These are phyloP conservation scores for Euwallacea fornicatus DNA, from an alignment of 1,140 invertebrate genomes.

Conservation along the genomic window DNA sequence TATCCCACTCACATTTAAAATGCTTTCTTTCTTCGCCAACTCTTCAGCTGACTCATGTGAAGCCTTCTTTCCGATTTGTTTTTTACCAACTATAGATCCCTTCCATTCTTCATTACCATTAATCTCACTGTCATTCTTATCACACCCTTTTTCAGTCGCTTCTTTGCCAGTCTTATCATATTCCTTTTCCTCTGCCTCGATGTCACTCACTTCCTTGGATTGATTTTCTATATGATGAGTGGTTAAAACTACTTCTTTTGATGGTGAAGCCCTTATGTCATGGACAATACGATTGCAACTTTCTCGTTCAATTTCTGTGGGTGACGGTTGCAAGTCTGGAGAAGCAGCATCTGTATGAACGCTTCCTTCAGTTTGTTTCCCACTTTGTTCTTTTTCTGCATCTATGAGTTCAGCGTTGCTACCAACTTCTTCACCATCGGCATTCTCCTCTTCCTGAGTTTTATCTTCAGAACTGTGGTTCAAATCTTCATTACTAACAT, in stretches of 20 bases:
- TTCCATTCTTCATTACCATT: slow-evolving; percentile 18
- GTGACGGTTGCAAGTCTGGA: no score
- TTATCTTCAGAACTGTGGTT: slow-evolving; percentile 6
- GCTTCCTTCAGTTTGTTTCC: background rate
- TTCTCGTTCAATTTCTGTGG: no score
- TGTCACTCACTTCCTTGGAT: no score
- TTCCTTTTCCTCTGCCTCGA: background rate
- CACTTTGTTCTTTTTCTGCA: background rate
- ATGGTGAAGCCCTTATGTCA: no score
- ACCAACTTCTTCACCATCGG: background rate
- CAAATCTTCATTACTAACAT: slow-evolving; percentile 12
- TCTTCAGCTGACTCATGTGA: slow-evolving; percentile 59
- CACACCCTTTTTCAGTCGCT: slow-evolving; percentile 35
- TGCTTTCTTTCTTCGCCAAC: slow-evolving; percentile 62
- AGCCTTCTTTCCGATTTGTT: slow-evolving; percentile 19
- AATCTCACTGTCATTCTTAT: slow-evolving; percentile 28
- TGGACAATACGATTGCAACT: no score
- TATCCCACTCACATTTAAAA: slow-evolving; percentile 52
- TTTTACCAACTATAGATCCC: slow-evolving; percentile 16
- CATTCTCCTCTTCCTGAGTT: slow-evolving; percentile 1
- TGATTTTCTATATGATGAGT: no score
- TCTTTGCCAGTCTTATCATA: slow-evolving; percentile 15
- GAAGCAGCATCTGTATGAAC: no score
- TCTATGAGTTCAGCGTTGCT: background rate
- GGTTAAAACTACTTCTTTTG: no score